Conservation (phyloP, 92 coral and sea anemone species). For the Phenganax subtilis region DNA sequence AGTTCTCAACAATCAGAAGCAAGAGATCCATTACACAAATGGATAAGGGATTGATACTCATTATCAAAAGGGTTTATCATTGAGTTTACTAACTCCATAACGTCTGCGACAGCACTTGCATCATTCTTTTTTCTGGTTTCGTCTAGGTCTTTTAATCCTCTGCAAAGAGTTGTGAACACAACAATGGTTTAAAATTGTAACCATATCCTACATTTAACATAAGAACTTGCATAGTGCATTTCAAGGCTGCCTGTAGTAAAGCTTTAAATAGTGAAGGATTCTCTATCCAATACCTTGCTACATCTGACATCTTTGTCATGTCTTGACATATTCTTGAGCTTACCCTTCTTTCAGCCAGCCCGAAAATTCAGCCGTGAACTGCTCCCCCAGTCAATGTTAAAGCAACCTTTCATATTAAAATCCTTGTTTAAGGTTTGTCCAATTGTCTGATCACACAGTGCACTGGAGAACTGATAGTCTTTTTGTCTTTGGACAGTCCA, state of each 20-base stretch:
- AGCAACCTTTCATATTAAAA: constrained; percentile 10
- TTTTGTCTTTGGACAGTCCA: constrained; percentile 14
- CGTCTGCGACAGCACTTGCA: constrained; percentile 1
- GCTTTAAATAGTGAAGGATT: background rate
- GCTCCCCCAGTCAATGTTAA: constrained; percentile 3
- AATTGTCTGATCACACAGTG: constrained; percentile 21
- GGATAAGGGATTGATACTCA: background rate
- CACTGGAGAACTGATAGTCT: constrained; percentile 38
- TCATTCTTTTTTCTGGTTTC: constrained; percentile 1
- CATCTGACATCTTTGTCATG: constrained; percentile 5
- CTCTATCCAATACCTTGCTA: background rate
- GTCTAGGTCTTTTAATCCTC: background rate
- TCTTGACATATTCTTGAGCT: background rate
- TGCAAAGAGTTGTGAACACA: background rate
- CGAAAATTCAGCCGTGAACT: constrained; percentile 18
- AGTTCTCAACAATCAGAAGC: background rate
- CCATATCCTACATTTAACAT: background rate
- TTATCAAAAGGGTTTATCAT: constrained; percentile 10
- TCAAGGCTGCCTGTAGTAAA: background rate
- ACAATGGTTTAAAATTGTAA: background rate
- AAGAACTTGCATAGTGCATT: background rate
- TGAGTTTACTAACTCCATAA: constrained; percentile 4
- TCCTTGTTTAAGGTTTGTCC: constrained; percentile 8
- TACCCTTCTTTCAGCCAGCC: constrained; percentile 4
- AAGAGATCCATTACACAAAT: background rate